Evolutionary conservation across 2,797 vertebrate genomes (phyloP).

Genomic region (Spheniscus humboldti): DNA sequence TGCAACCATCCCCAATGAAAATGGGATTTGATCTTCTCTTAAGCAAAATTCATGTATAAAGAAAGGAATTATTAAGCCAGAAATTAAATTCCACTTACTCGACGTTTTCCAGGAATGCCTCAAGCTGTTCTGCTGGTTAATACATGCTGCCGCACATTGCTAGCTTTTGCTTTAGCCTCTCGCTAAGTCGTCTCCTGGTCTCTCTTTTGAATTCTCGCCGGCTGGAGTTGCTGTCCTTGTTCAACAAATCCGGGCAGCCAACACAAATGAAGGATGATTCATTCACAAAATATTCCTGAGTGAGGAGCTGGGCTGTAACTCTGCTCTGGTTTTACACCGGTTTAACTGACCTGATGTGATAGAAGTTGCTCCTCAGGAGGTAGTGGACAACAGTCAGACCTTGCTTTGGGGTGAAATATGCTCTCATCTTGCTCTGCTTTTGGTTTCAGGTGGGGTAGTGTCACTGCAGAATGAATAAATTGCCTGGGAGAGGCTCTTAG

Average conservation of each 20-base stretch:
- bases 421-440: not conserved
- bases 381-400: not conserved
- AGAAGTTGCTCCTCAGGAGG: not conserved
- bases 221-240: not conserved
- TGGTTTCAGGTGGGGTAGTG: not conserved
- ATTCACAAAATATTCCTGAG: not conserved
- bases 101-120: not conserved
- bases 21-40: constrained; percentile 18
- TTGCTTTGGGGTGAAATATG: not conserved
- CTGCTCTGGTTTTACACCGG: not conserved
- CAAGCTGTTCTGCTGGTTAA: not conserved
- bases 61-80: constrained; percentile 35
- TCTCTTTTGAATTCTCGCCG: not conserved
- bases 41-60: constrained; percentile 11
- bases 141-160: not conserved
- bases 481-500: not conserved
- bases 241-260: not conserved
- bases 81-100: constrained; percentile 3
- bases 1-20: not conserved
- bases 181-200: not conserved
- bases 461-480: not conserved
- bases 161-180: not conserved
- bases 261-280: not conserved
- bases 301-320: not conserved
- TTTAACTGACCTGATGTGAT: not conserved